phyloP scores from a whole-genome alignment of 2,113 vertebrate species.

The Fregetta grallaria region DNA sequence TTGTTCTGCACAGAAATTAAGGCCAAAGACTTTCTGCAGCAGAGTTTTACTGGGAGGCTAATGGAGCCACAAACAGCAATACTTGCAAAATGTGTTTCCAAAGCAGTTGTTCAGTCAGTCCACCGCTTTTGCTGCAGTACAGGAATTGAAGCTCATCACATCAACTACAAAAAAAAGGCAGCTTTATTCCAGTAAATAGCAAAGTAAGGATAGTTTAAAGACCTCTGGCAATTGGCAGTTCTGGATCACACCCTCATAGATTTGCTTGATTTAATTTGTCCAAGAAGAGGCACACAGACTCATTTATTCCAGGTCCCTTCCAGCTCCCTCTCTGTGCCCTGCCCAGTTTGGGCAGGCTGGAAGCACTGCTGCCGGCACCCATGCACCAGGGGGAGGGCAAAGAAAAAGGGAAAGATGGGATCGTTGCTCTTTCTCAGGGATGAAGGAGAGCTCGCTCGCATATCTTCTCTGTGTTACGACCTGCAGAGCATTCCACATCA shows the following conservation, averaged over 20 bases:
- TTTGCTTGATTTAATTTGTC: neutral
- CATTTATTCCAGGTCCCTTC: neutral
- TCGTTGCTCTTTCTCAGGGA: neutral
- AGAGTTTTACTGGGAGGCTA: neutral
- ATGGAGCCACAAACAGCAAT: neutral
- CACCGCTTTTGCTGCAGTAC: neutral
- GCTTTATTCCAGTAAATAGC: neutral
- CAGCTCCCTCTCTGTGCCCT: too few relatives aligned
- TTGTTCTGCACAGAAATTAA: neutral
- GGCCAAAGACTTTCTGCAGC: neutral
- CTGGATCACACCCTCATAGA: neutral
- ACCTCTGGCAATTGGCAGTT: neutral
- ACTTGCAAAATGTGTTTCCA: neutral
- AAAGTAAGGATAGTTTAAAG: neutral
- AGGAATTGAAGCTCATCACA: neutral
- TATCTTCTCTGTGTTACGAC: neutral
- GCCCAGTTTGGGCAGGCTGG: neutral
- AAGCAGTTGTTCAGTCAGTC: neutral
- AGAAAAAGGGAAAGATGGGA: neutral
- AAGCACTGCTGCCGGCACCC: neutral
- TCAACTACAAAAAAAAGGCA: neutral
- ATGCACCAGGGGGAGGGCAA: neutral
- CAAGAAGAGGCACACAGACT: too few relatives aligned
- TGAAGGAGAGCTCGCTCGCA: fast-evolving
- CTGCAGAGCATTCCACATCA: neutral